Conservation (phyloP, 2,888 invertebrate species). For the Laspeyria flexula region DNA sequence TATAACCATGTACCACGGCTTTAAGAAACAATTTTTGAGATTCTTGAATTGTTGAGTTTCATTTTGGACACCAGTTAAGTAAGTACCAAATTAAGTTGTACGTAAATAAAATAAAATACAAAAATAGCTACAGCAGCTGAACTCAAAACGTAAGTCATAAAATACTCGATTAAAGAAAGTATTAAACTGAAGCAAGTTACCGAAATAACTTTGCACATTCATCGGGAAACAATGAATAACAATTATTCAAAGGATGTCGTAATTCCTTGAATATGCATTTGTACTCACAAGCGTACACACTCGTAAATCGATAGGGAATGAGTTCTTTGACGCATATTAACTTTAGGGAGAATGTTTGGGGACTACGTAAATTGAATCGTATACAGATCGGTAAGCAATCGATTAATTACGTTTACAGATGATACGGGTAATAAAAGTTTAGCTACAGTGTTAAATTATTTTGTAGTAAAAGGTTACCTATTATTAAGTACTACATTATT, state of each 20-base stretch:
- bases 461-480: background rate
- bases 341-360: constrained; percentile 3
- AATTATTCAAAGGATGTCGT: constrained; percentile 30
- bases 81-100: too few species aligned
- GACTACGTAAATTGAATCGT: constrained; percentile 1
- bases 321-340: constrained; percentile 11
- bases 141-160: background rate
- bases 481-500: background rate
- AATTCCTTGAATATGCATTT: constrained; percentile 24
- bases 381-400: background rate
- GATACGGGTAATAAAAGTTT: background rate
- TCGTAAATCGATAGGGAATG: constrained; percentile 12
- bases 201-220: constrained; percentile 1
- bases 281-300: constrained; percentile 7
- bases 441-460: background rate
- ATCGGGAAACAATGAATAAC: constrained; percentile 24
- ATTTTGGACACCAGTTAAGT: too few species aligned
- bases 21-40: too few species aligned
- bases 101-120: background rate
- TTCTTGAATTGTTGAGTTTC: too few species aligned
- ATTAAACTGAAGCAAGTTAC: background rate
- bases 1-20: too few species aligned
- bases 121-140: background rate
- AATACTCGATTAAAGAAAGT: background rate
- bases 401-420: background rate